phyloP scores from a whole-genome alignment of 2,113 vertebrate species.

The Nibea coibor region DNA sequence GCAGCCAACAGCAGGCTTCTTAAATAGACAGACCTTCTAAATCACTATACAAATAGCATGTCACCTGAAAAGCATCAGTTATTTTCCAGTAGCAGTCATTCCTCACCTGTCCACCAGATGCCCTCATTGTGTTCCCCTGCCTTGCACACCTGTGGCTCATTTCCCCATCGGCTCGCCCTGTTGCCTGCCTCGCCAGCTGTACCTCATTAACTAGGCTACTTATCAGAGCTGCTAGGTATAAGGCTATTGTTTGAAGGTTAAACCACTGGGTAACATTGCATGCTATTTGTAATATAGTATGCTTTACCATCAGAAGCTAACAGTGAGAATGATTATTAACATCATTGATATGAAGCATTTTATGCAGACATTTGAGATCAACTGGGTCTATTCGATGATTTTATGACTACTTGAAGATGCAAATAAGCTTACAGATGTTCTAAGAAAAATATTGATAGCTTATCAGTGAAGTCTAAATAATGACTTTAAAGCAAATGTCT shows the following conservation, averaged over 20 bases:
- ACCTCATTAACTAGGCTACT: background rate
- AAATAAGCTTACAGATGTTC: background rate
- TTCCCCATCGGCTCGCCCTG: background rate
- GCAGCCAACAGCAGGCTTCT: too few relatives aligned
- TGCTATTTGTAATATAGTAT: background rate
- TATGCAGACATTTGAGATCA: too few relatives aligned
- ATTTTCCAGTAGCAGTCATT: background rate
- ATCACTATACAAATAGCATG: background rate
- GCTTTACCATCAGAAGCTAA: background rate
- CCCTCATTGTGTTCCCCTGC: background rate
- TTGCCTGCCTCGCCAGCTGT: background rate
- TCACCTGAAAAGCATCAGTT: too few relatives aligned
- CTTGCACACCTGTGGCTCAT: conserved; percentile 11
- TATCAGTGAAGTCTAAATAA: too few relatives aligned
- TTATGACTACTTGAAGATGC: background rate
- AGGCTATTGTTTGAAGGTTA: background rate
- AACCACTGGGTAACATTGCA: background rate
- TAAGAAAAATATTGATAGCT: too few relatives aligned
- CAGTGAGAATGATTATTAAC: background rate
- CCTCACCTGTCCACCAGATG: conserved; percentile 7
- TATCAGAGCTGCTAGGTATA: background rate
- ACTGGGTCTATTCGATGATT: background rate
- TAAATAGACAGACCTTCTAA: too few relatives aligned
- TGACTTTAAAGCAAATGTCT: too few relatives aligned
- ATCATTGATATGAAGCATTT: background rate